Evolutionary conservation across 1,140 invertebrate genomes (phyloP), one percentile per base, ranked within the genome.

Genomic region (Cydia splendana): DNA sequence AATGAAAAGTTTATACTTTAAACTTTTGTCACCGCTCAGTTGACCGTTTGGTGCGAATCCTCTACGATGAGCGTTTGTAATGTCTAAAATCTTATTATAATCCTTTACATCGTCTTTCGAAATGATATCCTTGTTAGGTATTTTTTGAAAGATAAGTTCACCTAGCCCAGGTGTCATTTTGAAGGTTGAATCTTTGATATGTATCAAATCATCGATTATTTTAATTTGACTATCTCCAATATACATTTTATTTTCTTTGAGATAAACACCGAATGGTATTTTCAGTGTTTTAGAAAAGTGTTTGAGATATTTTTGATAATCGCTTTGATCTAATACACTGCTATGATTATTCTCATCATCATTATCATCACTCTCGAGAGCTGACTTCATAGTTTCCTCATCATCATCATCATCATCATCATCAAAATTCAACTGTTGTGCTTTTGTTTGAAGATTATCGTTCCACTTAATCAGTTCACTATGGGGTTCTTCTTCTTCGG

Each of bases 161-260:
- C 10, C 0, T 28, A 65, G 12, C 9, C 62, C 62, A 10, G 18
- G n/a, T 12, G 62, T 65, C 20, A 65, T 3, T 24, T 20, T 20
- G 24, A 65, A 65, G 18, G 20, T 6, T 20, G 10, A 20, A 65
- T 65, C 62, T 24, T 65, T 65, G 6, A 65, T 28, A 30, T 20
- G 10, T 48, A 48, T 48, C 45, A 13, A 65, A 65, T 65, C 62
- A 12, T 65, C 10, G 10, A 24, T 28, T 24, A 65, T 24, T 20
- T 20, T 65, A 24, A 65, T 65, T 20, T 10, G 62, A 12, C 62
- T 65, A 28, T 65, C 62, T 65, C 62, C 62, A 12, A 65, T 65
- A 28, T 65, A 9, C 10, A 65, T 20, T 12, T 48, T 48, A 13
- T 28, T 28, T 7, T 30, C 24, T 7, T 12, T 9, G 20, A 24